Percentiles rank a stretch among this genome's conserved stretches.
phyloP scores from a whole-genome alignment of 2,113 vertebrate species.

The Lonchura striata region DNA sequence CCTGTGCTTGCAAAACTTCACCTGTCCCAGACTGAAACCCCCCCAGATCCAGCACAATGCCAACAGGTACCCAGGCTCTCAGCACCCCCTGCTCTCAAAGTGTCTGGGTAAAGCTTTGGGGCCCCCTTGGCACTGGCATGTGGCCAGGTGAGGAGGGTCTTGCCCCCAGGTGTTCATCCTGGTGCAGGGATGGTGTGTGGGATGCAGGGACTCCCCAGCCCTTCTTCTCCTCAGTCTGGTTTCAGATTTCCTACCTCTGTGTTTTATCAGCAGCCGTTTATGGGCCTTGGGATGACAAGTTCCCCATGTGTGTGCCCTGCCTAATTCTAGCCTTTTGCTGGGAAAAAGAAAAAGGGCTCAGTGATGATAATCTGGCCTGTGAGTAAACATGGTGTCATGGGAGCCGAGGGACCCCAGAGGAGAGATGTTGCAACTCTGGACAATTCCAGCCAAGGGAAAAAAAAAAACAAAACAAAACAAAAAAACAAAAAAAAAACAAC shows the following conservation, averaged over 20 bases:
- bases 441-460: slow-evolving; percentile 19
- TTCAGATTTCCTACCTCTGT: slow-evolving; percentile 61
- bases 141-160: neutral
- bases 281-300: slow-evolving; percentile 3
- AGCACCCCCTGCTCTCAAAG: neutral
- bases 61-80: neutral
- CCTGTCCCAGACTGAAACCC: neutral
- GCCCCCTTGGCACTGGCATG: neutral
- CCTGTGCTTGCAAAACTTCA: neutral
- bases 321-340: slow-evolving; percentile 54
- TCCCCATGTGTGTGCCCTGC: slow-evolving; percentile 22
- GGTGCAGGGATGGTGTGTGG: neutral
- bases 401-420: slow-evolving; percentile 74
- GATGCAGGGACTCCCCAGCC: neutral
- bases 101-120: neutral
- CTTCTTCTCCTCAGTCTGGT: neutral
- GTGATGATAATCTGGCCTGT: slow-evolving; percentile 61
- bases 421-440: slow-evolving; percentile 72
- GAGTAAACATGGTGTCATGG: slow-evolving; percentile 78
- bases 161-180: neutral
- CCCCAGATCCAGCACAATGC: fast-evolving
- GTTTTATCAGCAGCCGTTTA: slow-evolving; percentile 60
- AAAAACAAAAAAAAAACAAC: neutral
- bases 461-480: neutral
- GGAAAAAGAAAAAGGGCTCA: slow-evolving; percentile 66